Conservation (phyloP, 2,888 invertebrate species). For the Drosophila niveifrons region DNA sequence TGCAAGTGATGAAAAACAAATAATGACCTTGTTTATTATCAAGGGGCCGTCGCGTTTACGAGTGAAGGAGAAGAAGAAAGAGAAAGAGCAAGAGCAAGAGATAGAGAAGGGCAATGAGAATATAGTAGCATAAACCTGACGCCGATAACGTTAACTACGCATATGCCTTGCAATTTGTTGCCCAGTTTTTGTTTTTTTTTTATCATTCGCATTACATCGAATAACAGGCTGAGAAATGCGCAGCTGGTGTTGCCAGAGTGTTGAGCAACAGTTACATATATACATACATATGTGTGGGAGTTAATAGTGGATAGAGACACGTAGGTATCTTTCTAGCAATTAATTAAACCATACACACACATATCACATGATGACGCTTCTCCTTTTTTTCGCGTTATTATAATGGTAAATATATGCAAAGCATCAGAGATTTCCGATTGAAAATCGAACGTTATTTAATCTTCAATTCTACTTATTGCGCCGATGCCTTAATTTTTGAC, state of each 20-base stretch:
- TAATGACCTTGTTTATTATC: conserved; percentile 43
- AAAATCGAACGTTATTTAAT: conserved; percentile 17
- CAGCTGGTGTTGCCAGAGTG: conserved; percentile 62
- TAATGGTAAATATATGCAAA: neutral
- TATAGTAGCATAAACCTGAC: conserved; percentile 14
- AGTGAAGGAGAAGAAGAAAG: neutral
- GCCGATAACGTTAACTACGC: conserved; percentile 35
- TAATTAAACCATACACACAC: conserved; percentile 40
- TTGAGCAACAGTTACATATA: conserved; percentile 28
- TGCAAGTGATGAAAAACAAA: conserved; percentile 67
- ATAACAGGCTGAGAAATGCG: conserved; percentile 53
- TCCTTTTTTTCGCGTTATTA: neutral
- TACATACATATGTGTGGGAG: conserved; percentile 14
- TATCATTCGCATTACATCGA: conserved; percentile 43
- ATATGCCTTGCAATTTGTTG: conserved; percentile 44
- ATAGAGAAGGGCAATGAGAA: neutral
- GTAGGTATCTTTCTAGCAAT: conserved; percentile 12
- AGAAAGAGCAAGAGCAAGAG: neutral
- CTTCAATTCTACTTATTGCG: too few species aligned
- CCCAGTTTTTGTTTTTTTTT: conserved; percentile 31
- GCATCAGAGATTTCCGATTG: neutral
- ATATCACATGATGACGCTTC: conserved; percentile 8
- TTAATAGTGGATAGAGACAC: too few species aligned
- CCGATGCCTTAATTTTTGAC: too few species aligned
- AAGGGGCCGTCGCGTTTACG: conserved; percentile 28